Base-by-base conservation (phyloP, 92 coral and sea anemone species). In the Porites divaricata region DNA sequence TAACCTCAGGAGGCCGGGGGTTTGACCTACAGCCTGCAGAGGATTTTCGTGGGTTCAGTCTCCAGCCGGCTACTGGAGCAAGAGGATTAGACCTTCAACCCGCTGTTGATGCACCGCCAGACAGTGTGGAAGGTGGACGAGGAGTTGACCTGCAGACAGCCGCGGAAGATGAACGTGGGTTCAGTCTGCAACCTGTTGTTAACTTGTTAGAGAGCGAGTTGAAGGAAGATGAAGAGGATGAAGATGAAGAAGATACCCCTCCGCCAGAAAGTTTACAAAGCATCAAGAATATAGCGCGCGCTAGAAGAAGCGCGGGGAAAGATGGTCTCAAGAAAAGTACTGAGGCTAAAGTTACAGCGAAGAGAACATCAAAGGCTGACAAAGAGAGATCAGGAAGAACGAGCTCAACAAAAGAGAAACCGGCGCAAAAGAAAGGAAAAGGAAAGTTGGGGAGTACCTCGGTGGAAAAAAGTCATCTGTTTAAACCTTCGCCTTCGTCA, bases 211-310 rank as follows among this genome's bases (percentile, higher is more conserved):
- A 81, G 62, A 79, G 95, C 6, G 90, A 35, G 45, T 35, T 35
- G 45, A 35, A 35, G 45, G 45, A 81, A 4, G 84, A 85, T 51
- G 88, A 77, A 12, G 85, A 78, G 70, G 76, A 24, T 9, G 76
- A 50, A 13, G 93, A 75, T 10, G 93, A 87, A 2, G 99, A 96
- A 2, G 98, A 96, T 79, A 94, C 94, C 2, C 99, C 99, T 15
- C 99, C 99, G 72, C 92, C 95, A 14, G 98, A 95, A 66, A 96
- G 99, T 77, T 89, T 96, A 2, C 96, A 85, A 58, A 92, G 95
- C 62, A 96, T 96, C 80, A 96, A 96, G 76, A 91, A 89, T 61
- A 93, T 95, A 57, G 99, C 87, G 50, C 88, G 86, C 62, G 92
- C 92, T 0, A 85, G 93, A 20, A 84, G 83, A 77, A 92, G 93